phyloP scores from a whole-genome alignment of 2,797 vertebrate genomes.

The Graptemys geographica region DNA sequence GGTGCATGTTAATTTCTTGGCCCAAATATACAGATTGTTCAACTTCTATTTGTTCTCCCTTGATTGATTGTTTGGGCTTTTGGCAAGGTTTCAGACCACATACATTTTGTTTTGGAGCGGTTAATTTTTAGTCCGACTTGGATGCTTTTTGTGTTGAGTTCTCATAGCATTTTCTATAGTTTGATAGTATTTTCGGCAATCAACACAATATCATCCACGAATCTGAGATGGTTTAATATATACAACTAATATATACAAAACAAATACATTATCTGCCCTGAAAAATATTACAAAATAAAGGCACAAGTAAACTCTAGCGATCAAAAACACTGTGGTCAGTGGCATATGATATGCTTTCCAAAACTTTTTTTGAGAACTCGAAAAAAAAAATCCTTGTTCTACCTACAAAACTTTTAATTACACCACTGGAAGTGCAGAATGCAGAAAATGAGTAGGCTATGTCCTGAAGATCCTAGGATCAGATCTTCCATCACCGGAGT shows the following conservation, averaged over 20 bases:
- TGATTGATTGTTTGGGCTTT: too few species aligned
- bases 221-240: too few species aligned
- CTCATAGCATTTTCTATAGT: too few species aligned
- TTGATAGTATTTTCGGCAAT: too few species aligned
- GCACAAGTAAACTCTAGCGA: neutral
- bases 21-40: too few species aligned
- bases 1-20: too few species aligned
- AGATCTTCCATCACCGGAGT: constrained; percentile 31
- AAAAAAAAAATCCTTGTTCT: neutral
- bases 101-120: too few species aligned
- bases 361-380: neutral
- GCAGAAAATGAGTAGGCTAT: constrained; percentile 51
- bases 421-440: constrained; percentile 24
- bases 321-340: neutral
- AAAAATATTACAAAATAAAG: fast-evolving
- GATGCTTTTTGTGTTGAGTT: too few species aligned
- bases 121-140: too few species aligned
- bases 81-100: too few species aligned
- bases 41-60: too few species aligned
- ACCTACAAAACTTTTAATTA: constrained; percentile 59
- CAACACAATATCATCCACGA: too few species aligned
- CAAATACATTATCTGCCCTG: neutral
- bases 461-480: constrained; percentile 29
- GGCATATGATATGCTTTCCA: neutral
- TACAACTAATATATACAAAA: neutral